Conservation (phyloP, 2,797 vertebrate genomes). For the Gorsachius magnificus region DNA sequence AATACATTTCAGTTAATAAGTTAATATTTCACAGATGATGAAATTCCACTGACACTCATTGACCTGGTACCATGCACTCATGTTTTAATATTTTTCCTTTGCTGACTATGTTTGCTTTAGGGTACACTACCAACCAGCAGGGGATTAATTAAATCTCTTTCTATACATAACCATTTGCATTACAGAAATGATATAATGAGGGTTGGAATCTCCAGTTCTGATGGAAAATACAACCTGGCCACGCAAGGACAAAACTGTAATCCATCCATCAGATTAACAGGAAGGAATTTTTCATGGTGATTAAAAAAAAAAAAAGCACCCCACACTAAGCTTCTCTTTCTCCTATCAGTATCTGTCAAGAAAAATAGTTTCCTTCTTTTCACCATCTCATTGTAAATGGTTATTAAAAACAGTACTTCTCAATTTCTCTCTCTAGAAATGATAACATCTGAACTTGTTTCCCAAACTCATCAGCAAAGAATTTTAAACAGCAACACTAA, state of each 20-base stretch:
- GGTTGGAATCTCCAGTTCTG: constrained; percentile 43
- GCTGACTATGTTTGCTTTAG: constrained; percentile 56
- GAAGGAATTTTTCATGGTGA: constrained; percentile 49
- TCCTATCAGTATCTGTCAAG: constrained; percentile 35
- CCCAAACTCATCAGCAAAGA: constrained; percentile 20
- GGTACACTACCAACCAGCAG: constrained; percentile 58
- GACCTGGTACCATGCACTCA: constrained; percentile 37
- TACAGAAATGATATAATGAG: constrained; percentile 60
- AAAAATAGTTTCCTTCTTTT: constrained; percentile 54
- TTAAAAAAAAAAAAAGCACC: not conserved
- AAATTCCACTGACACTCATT: constrained; percentile 46
- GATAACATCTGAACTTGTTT: constrained; percentile 28
- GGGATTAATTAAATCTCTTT: constrained; percentile 68
- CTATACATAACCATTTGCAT: constrained; percentile 63
- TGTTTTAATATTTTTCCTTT: constrained; percentile 38
- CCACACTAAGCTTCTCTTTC: constrained; percentile 22
- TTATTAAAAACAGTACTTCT: constrained; percentile 35
- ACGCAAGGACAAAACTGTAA: constrained; percentile 53
- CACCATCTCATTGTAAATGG: not conserved
- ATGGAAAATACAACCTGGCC: constrained; percentile 55
- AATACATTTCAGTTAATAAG: constrained; percentile 57
- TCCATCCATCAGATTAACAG: constrained; percentile 61
- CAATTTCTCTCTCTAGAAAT: constrained; percentile 28
- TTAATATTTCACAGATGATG: constrained; percentile 67
- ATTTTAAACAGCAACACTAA: constrained; percentile 29